Evolutionary conservation across 2,113 vertebrate genomes (phyloP), one percentile per base, ranked within the genome.

Genomic region (Phylloscopus whistleri): DNA sequence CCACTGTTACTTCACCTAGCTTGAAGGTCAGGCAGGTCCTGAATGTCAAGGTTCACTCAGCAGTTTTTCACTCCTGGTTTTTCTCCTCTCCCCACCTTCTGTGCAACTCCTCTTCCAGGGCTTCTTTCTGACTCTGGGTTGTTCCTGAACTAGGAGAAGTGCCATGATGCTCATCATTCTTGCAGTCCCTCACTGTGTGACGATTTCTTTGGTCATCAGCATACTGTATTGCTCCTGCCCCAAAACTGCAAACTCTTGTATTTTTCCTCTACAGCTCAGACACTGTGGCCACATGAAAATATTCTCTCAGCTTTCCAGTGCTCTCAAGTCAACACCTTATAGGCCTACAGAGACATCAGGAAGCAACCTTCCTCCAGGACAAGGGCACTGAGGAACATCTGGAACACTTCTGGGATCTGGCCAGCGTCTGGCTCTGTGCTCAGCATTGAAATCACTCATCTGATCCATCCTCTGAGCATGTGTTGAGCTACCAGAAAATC

Each of bases 351-450:
- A 43, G 27, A 53, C 11, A 53, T 31, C 48, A 68, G 28, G 11
- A 74, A 49, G 30, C 21, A 7, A 0, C 0, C 0, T n/a, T 82
- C 23, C 13, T 41, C 10, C 44, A 37, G 31, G 23, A 13, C 2
- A 2, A 69, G 11, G 22, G 24, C 21, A 39, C 35, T 51, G 67
- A 37, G 35, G 27, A 49, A 39, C 14, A 55, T 41, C 51, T 49
- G 13, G 46, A 51, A 75, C 8, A 16, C 7, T 7, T 23, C 67
- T 41, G 46, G 21, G 13, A n/a, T 60, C 39, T 79, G 41, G 24
- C 18, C 39, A 28, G 21, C 21, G 55, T 43, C 16, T 69, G 35
- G 8, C 46, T 60, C 27, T 84, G 8, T 66, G 51, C 52, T 81
- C 35, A 49, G 28, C 35, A 21, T 4, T 46, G 49, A 37, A 78